A percentile compares a stretch with the other conserved stretches of the same genome.
Conservation (phyloP, 2,888 invertebrate genomes). For the Noctua janthe region DNA sequence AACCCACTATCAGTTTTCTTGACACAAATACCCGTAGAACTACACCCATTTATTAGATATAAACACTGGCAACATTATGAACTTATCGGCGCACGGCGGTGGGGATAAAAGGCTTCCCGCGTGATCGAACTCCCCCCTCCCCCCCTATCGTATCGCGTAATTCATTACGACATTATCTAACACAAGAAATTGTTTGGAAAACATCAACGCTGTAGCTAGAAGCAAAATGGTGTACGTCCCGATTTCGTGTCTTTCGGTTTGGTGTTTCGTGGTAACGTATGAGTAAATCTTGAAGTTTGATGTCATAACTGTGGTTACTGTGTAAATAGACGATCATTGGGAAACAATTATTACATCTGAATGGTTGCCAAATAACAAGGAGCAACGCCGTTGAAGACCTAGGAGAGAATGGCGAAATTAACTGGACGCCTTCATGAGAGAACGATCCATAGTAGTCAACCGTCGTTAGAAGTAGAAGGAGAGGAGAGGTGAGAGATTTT, state of each 20-base stretch:
- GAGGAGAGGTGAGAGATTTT: neutral
- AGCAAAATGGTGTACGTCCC: constrained; percentile 24
- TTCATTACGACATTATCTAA: constrained; percentile 79
- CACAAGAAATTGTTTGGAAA: constrained; percentile 78
- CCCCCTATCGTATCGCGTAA: constrained; percentile 70
- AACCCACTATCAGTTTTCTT: constrained; percentile 41
- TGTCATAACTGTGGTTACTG: neutral
- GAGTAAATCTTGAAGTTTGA: neutral
- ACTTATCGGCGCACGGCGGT: constrained; percentile 52
- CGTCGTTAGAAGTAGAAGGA: neutral
- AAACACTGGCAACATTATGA: constrained; percentile 61
- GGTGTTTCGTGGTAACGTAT: neutral
- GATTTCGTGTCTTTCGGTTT: neutral
- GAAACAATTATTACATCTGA: neutral
- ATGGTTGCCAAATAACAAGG: neutral
- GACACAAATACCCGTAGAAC: constrained; percentile 47
- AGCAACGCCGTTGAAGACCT: neutral
- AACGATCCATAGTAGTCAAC: neutral
- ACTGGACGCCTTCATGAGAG: neutral
- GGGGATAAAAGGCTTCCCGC: constrained; percentile 59
- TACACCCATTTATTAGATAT: constrained; percentile 61
- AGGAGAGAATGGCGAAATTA: neutral
- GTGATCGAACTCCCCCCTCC: constrained; percentile 66
- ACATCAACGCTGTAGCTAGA: constrained; percentile 62
- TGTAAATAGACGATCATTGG: neutral